phyloP scores from a whole-genome alignment of 2,113 vertebrate genomes.

The Cheirogaleus medius region DNA sequence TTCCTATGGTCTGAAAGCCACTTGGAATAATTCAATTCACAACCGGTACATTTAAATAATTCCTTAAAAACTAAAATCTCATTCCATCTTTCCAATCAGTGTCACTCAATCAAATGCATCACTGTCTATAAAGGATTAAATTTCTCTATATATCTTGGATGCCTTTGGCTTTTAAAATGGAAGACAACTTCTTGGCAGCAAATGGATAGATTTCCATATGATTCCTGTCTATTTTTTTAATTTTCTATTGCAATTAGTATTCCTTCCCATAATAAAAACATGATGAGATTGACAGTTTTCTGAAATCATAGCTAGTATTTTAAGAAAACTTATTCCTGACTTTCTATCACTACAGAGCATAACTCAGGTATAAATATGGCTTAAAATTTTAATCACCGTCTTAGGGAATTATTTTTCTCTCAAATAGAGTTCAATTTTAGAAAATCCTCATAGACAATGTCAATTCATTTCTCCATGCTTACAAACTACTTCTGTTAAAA shows the following conservation, averaged over 20 bases:
- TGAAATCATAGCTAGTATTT: constrained; percentile 27
- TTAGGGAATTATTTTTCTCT: constrained; percentile 21
- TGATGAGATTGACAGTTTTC: constrained; percentile 44
- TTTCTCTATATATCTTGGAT: constrained; percentile 4
- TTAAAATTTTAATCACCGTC: constrained; percentile 10
- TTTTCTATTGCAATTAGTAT: constrained; percentile 34
- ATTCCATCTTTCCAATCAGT: constrained; percentile 36
- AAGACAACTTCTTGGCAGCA: constrained; percentile 62
- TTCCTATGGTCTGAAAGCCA: constrained; percentile 15
- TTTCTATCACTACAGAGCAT: background rate
- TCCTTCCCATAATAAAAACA: constrained; percentile 58
- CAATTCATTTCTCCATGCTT: background rate
- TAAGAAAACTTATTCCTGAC: constrained; percentile 41
- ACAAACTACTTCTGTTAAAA: constrained; percentile 30
- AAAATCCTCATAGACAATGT: background rate
- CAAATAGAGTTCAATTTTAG: background rate
- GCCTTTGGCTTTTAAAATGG: constrained; percentile 46
- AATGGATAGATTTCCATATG: constrained; percentile 46
- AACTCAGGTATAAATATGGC: background rate
- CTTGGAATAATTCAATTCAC: constrained; percentile 46
- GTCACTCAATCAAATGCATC: constrained; percentile 18
- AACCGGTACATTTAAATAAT: constrained; percentile 41
- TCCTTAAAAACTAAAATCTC: constrained; percentile 52
- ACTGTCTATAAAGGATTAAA: constrained; percentile 3
- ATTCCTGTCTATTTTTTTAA: constrained; percentile 34